Evolutionary conservation across 2,888 invertebrate species (phyloP), one percentile per base, ranked within the genome.

Genomic region (Abscondita cerata): DNA sequence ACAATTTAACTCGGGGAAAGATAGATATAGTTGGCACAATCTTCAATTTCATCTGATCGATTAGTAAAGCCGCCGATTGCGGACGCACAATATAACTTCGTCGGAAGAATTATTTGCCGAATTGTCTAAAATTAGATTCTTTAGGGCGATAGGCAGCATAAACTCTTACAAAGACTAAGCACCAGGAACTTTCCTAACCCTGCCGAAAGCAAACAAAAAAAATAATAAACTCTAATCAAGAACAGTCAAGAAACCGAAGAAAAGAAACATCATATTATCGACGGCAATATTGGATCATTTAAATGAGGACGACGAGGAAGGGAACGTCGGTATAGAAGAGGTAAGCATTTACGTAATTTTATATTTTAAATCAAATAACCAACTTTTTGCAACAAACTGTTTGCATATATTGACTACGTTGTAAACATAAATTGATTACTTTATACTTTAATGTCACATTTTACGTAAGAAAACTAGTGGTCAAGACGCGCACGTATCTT

Each of bases 241-340:
- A 25, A 4, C 25, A 25, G 8, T 19, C 12, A 16, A 5, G 36
- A 13, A 18, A 13, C 9, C 12, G 55, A 31, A 8, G 52, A 20
- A 64, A 56, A 40, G 63, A 34, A 56, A 64, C 12, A 36, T 64
- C 15, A 48, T 41, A 12, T 33, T 59, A 12, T 8, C 58, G 4
- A 40, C 40, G 0, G 82, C 85, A 1, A 75, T 86, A 11, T 70
- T 76, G 38, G 78, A 78, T 11, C 77, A 83, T 36, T 75, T 88
- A 1, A 85, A 85, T 53, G 82, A 84, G 67, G 84, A 88, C 41
- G 87, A 89, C 55, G 85, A 85, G 56, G 84, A 85, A 0, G 83
- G 85, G 19, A 84, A 89, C 68, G 82, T 81, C 33, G 88, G 85
- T 0, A 80, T 85, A 19, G 89, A 89, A 81, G 87, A 89, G 81